Conservation (phyloP, 1,140 invertebrate species). For the Aplysia californica region DNA sequence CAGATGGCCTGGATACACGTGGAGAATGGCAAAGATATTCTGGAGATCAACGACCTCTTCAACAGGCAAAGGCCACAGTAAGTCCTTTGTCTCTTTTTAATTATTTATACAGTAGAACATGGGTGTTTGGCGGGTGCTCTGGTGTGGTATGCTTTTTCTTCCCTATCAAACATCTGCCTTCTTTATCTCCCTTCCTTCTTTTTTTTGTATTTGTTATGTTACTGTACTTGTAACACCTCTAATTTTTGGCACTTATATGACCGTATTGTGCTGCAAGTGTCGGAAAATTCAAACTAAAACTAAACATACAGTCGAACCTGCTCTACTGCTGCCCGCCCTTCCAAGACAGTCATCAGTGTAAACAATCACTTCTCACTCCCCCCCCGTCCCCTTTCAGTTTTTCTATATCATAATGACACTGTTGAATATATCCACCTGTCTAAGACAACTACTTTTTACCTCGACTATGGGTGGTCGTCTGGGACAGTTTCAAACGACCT, state of each 20-base stretch:
- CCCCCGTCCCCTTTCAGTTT: background rate
- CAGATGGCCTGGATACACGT: slow-evolving; percentile 66
- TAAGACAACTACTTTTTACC: too few relatives aligned
- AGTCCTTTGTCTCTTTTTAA: slow-evolving; percentile 17
- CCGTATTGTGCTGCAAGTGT: background rate
- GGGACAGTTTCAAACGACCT: too few relatives aligned
- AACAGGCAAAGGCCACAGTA: slow-evolving; percentile 60
- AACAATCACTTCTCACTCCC: background rate
- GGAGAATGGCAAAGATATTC: slow-evolving; percentile 52
- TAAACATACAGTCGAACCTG: background rate
- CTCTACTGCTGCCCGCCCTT: background rate
- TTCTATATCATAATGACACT: too few relatives aligned
- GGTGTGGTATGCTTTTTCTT: too few relatives aligned
- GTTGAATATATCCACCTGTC: too few relatives aligned
- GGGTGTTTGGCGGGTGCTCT: too few relatives aligned
- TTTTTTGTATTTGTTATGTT: too few relatives aligned
- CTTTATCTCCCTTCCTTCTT: too few relatives aligned
- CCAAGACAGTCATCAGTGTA: background rate
- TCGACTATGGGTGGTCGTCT: too few relatives aligned
- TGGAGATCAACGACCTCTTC: slow-evolving; percentile 52
- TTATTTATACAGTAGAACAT: background rate
- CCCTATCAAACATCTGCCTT: too few relatives aligned
- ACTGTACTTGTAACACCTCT: too few relatives aligned
- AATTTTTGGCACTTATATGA: too few relatives aligned
- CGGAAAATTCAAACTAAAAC: background rate